Percentiles rank a stretch among this genome's conserved stretches.
These are phyloP conservation scores for Drosophila insularis DNA, from an alignment of 1,140 invertebrate genomes.

Conservation along the genomic window DNA sequence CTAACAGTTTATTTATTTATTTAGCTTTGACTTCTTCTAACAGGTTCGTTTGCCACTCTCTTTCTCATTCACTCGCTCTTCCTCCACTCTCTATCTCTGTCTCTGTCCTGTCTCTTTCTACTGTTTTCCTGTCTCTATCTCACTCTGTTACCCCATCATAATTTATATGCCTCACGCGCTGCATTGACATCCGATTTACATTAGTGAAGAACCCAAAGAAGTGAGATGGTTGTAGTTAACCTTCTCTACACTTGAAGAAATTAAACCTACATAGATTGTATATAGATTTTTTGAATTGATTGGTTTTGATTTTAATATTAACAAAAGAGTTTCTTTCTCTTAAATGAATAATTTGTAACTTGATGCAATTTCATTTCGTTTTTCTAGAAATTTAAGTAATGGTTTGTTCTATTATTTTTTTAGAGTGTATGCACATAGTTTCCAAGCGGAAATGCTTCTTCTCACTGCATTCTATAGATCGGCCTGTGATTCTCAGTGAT, in stretches of 20 bases:
- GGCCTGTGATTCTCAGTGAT: not conserved
- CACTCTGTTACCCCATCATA: constrained; percentile 37
- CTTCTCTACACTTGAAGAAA: not conserved
- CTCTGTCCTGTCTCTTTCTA: constrained; percentile 20
- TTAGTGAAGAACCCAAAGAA: constrained; percentile 52
- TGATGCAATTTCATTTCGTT: not conserved
- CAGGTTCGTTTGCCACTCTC: constrained; percentile 54
- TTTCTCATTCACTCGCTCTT: not conserved
- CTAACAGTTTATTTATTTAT: constrained; percentile 79
- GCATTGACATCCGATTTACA: constrained; percentile 82
- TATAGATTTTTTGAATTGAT: too few species aligned
- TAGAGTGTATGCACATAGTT: not conserved
- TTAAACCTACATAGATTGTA: too few species aligned
- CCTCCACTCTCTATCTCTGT: constrained; percentile 22
- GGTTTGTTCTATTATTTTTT: not conserved
- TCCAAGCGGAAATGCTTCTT: constrained; percentile 15
- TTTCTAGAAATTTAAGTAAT: not conserved
- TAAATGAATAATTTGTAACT: not conserved
- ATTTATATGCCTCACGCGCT: constrained; percentile 81
- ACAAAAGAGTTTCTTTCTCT: too few species aligned
- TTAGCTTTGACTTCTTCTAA: constrained; percentile 67
- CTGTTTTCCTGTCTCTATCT: constrained; percentile 17
- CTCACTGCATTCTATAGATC: not conserved
- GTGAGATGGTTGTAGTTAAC: not conserved
- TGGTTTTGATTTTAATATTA: too few species aligned